These are phyloP conservation scores for Apodemus speciosus DNA, from an alignment of 2,113 vertebrate species.

Conservation along the genomic window DNA sequence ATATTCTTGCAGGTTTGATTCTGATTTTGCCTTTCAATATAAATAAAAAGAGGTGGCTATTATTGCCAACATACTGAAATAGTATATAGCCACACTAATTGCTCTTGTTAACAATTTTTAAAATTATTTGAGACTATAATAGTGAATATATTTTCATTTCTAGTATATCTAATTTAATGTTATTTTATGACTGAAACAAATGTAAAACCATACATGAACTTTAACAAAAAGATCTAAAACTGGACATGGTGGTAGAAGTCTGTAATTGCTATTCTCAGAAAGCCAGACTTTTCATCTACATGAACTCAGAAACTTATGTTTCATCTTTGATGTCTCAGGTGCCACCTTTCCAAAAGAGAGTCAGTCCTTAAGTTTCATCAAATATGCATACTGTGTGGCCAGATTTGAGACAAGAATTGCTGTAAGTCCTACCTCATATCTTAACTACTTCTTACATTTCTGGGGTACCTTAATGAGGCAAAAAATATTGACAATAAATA, in stretches of 20 bases:
- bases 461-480: background rate
- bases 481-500: slow-evolving; percentile 37
- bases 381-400: slow-evolving; percentile 1
- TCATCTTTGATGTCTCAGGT: slow-evolving; percentile 19
- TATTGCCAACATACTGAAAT: background rate
- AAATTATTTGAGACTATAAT: background rate
- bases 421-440: background rate
- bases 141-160: slow-evolving; percentile 28
- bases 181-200: slow-evolving; percentile 30
- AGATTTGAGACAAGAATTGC: background rate
- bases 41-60: background rate
- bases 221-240: background rate
- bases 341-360: background rate
- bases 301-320: slow-evolving; percentile 19
- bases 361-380: slow-evolving; percentile 17
- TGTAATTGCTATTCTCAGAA: background rate
- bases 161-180: slow-evolving; percentile 31
- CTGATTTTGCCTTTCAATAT: background rate
- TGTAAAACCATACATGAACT: background rate
- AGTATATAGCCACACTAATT: background rate
- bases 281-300: background rate
- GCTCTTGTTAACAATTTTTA: slow-evolving; percentile 12
- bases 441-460: slow-evolving; percentile 10
- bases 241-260: background rate
- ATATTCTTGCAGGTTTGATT: background rate